Conservation (phyloP, 2,113 vertebrate genomes). For the Typhlomys cinereus region DNA sequence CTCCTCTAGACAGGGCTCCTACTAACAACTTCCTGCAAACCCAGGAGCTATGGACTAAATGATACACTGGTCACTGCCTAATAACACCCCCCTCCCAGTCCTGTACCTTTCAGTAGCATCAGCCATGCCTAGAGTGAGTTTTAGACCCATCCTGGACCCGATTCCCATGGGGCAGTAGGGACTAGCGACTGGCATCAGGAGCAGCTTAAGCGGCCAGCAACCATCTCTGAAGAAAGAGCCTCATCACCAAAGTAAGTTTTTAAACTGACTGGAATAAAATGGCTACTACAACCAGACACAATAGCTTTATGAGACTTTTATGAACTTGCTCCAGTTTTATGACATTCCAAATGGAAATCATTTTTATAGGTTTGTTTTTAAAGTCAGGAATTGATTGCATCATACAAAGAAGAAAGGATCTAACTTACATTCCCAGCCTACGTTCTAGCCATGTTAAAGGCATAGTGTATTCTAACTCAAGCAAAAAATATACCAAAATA, state of each 20-base stretch:
- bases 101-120: neutral
- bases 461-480: constrained; percentile 4
- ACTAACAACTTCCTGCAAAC: neutral
- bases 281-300: constrained; percentile 9
- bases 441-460: neutral
- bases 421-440: neutral
- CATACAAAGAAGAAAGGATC: constrained; percentile 31
- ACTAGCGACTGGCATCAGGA: neutral
- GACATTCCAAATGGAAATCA: constrained; percentile 51
- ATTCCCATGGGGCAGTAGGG: neutral
- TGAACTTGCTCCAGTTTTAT: constrained; percentile 55
- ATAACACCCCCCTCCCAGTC: neutral
- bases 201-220: neutral
- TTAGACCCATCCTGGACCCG: neutral
- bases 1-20: neutral
- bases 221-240: neutral
- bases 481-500: neutral
- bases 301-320: constrained; percentile 15
- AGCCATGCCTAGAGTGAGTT: neutral
- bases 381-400: constrained; percentile 32
- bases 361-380: constrained; percentile 34
- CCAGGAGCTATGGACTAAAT: neutral
- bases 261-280: neutral
- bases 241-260: neutral
- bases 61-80: neutral